phyloP scores from a whole-genome alignment of 1,140 invertebrate species.

The Cydia fagiglandana region DNA sequence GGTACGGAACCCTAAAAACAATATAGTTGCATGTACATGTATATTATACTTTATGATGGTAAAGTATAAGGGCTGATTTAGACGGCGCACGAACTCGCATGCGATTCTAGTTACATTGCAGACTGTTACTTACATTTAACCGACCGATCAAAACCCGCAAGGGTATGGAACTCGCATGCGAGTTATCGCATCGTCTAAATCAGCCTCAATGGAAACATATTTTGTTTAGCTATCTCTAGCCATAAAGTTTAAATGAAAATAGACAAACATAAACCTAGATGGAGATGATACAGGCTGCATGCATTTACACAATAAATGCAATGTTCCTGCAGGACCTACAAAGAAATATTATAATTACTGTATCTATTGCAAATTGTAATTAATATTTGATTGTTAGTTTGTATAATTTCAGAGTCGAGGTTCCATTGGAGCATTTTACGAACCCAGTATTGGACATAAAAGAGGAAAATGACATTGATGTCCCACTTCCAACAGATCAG shows the following conservation, averaged over 20 bases:
- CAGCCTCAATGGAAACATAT: no score
- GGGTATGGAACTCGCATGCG: no score
- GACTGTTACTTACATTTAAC: no score
- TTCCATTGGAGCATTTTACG: constrained; percentile 82
- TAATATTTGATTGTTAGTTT: constrained; percentile 32
- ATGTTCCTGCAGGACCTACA: constrained; percentile 4
- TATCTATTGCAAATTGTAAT: background rate
- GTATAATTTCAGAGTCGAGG: constrained; percentile 80
- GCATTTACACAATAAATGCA: constrained; percentile 23
- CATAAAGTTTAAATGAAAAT: background rate
- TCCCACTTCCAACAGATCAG: constrained; percentile 88
- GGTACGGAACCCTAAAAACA: no score
- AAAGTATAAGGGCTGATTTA: no score
- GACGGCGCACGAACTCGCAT: no score
- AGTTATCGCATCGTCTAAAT: no score
- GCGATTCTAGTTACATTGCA: no score
- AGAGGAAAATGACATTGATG: constrained; percentile 85
- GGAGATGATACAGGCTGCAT: background rate
- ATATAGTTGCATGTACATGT: no score
- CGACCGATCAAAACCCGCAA: no score
- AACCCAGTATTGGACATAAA: constrained; percentile 78
- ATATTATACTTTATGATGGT: no score
- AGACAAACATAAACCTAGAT: constrained; percentile 3
- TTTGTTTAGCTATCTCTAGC: no score
- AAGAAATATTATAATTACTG: constrained; percentile 2